Base-by-base conservation (phyloP, 1,140 invertebrate species). In the Andricus grossulariae region DNA sequence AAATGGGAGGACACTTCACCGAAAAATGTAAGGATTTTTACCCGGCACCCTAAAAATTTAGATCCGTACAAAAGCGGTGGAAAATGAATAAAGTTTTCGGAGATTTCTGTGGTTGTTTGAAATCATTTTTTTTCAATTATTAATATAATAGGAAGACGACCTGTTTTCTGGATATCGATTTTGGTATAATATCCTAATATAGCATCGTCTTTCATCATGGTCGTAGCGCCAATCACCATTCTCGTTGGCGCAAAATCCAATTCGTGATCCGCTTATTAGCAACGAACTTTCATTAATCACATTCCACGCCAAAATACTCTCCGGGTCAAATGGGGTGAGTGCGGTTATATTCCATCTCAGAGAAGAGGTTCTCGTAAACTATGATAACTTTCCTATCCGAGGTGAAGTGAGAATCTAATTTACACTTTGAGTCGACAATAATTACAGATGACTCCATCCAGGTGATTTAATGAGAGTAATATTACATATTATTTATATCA, bases 321-420 rank as follows among this genome's bases (percentile, higher is more conserved):
- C 60, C 6, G 2, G 39, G 60, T 15, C 39, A 25, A 66, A 66
- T 66, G 25, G 25, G 12, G 13, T 66, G 39, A 45, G 60, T 66
- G 60, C 32, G 60, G 60, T 66, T 66, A 66, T 66, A 66, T 66
- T 66, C 60, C 60, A 66, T 66, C 39, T 5, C 13, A 66, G 60
- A 39, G 32, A 5, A 39, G 15, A 39, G 60, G 16, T 45, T 45
- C 25, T 39, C 60, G 32, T 39, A 66, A 45, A 39, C 60, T n/a
- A 12, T 2, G 60, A 39, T 66, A n/a, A n/a, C 15, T 66, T 66
- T 5, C 39, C 32, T 15, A 66, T 32, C 32, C 13, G 15, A 66
- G 21, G 25, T 66, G 15, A 66, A 16, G 25, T 66, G 60, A 39
- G 19, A 57, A 57, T 57, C 3, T 25, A 25, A 21, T 57, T 25